Evolutionary conservation across 2,113 vertebrate species (phyloP).

Genomic region (Pycnonotus jocosus): DNA sequence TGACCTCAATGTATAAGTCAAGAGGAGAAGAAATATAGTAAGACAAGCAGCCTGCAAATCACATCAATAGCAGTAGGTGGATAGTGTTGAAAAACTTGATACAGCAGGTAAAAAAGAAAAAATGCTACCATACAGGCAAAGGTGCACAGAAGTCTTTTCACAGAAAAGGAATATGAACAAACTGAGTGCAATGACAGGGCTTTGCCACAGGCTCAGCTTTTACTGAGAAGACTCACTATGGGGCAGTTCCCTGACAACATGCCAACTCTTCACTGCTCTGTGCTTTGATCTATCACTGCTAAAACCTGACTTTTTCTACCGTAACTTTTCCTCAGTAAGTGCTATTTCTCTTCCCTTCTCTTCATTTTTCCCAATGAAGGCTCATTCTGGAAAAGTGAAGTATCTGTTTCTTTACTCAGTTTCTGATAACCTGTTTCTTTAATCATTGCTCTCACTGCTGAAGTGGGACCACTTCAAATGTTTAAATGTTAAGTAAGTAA

Average conservation of each 20-base stretch:
- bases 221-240: background rate
- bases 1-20: background rate
- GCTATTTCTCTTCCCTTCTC: background rate
- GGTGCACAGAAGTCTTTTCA: background rate
- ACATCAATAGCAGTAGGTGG: background rate
- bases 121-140: background rate
- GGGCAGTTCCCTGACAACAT: background rate
- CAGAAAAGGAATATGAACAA: background rate
- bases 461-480: background rate
- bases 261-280: background rate
- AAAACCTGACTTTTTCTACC: background rate
- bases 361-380: background rate
- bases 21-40: background rate
- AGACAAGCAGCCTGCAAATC: background rate
- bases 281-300: background rate
- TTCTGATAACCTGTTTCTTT: background rate
- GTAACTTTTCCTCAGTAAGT: background rate
- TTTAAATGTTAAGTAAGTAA: background rate
- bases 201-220: background rate
- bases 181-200: background rate
- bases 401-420: background rate
- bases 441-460: background rate
- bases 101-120: background rate
- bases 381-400: background rate
- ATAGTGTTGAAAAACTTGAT: background rate